These are phyloP conservation scores for Temnothorax unifasciatus DNA, from an alignment of 2,888 invertebrate species.

Conservation along the genomic window DNA sequence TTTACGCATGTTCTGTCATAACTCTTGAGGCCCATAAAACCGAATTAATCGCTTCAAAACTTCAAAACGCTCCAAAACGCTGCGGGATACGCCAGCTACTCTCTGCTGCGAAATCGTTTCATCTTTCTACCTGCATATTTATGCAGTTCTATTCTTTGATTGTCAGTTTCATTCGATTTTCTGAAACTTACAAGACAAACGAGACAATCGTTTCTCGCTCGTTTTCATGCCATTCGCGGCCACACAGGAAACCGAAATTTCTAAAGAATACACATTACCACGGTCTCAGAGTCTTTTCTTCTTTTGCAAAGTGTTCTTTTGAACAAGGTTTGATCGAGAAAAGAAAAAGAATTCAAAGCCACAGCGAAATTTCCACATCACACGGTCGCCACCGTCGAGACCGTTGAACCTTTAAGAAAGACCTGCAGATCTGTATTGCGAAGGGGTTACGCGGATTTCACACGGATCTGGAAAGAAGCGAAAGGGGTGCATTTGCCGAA, in stretches of 20 bases:
- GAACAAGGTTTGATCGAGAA: background rate
- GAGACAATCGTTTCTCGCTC: slow-evolving; percentile 50
- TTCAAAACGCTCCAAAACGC: background rate
- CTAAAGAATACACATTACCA: slow-evolving; percentile 69
- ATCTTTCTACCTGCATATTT: slow-evolving; percentile 57
- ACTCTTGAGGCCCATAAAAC: slow-evolving; percentile 75
- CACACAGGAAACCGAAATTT: background rate
- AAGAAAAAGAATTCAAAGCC: background rate
- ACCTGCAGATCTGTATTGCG: background rate
- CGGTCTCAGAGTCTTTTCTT: slow-evolving; percentile 13
- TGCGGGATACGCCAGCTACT: too few relatives aligned
- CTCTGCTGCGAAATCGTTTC: too few relatives aligned
- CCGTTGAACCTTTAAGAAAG: slow-evolving; percentile 45
- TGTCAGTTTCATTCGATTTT: background rate
- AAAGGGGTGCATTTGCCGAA: slow-evolving; percentile 46
- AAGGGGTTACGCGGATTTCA: slow-evolving; percentile 67
- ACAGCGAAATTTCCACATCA: slow-evolving; percentile 45
- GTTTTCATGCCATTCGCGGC: slow-evolving; percentile 8
- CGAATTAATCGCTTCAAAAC: slow-evolving; percentile 77
- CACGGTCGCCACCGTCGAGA: slow-evolving; percentile 60
- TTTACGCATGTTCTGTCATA: slow-evolving; percentile 73
- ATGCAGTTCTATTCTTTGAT: slow-evolving; percentile 47
- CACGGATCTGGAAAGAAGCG: slow-evolving; percentile 68
- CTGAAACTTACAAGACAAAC: slow-evolving; percentile 32
- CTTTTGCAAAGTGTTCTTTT: background rate